Conservation (phyloP, 2,113 vertebrate genomes). For the Sphyrna mokarran region DNA sequence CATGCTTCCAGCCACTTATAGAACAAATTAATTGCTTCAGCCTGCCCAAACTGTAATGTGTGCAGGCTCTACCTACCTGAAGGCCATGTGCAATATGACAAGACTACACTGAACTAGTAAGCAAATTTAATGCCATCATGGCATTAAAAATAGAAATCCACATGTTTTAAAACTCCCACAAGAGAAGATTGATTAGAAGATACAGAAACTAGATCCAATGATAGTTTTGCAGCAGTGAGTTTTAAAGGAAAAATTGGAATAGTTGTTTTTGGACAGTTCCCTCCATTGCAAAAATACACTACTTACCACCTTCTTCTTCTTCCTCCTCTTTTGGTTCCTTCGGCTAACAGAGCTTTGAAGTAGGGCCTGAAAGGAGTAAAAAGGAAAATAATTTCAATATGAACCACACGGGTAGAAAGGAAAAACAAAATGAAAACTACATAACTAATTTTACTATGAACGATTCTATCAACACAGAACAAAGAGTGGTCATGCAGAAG, state of each 20-base stretch:
- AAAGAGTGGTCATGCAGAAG: background rate
- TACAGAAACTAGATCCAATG: background rate
- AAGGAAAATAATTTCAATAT: background rate
- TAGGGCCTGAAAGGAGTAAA: slow-evolving; percentile 64
- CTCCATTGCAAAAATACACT: background rate
- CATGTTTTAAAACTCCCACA: background rate
- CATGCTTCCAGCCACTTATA: background rate
- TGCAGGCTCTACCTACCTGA: background rate
- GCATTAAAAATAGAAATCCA: background rate
- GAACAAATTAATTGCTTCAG: background rate
- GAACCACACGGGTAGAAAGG: background rate
- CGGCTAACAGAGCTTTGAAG: slow-evolving; percentile 92
- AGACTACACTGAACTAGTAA: background rate
- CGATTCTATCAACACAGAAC: background rate
- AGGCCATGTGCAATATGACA: background rate
- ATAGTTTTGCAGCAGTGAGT: background rate
- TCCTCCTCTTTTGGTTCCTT: slow-evolving; percentile 98
- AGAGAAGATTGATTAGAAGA: background rate
- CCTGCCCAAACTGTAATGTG: background rate
- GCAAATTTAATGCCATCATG: background rate
- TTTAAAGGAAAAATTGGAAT: background rate
- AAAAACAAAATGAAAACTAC: background rate
- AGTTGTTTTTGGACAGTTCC: background rate
- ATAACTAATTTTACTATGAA: background rate
- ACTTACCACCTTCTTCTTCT: slow-evolving; percentile 81